Evolutionary conservation across 2,113 vertebrate species (phyloP).

Genomic region (Rafetus swinhoei): DNA sequence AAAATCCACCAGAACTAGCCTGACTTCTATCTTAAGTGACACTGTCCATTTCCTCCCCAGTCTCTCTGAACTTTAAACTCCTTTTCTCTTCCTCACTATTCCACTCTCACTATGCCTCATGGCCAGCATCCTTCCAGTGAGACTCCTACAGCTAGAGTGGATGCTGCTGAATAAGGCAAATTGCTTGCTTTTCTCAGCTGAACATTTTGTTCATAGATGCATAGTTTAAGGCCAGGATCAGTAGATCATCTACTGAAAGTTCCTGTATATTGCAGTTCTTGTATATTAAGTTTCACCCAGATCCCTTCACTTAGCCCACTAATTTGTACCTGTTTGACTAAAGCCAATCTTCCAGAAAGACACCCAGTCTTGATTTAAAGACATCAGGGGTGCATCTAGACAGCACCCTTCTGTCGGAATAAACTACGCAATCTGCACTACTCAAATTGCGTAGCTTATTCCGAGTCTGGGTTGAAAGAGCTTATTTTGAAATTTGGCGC

Average conservation of each 20-base stretch:
- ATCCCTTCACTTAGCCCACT: neutral
- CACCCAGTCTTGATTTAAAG: neutral
- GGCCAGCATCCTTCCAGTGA: neutral
- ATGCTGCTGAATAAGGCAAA: neutral
- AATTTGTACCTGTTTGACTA: neutral
- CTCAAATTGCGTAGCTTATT: no score
- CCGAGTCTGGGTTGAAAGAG: no score
- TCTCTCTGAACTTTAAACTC: neutral
- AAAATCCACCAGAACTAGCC: neutral
- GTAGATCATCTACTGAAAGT: neutral
- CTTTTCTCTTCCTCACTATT: neutral
- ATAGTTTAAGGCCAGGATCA: neutral
- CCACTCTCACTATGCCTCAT: neutral
- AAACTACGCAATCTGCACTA: no score
- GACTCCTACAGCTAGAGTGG: neutral
- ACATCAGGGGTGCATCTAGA: neutral
- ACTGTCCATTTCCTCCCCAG: neutral
- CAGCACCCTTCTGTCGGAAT: no score
- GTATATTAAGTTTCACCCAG: neutral
- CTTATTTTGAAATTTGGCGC: no score
- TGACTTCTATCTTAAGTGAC: neutral
- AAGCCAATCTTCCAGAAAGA: neutral
- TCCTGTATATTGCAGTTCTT: neutral
- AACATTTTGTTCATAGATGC: neutral
- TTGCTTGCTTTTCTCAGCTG: neutral